phyloP scores from a whole-genome alignment of 2,888 invertebrate species.

The Pterostichus madidus region DNA sequence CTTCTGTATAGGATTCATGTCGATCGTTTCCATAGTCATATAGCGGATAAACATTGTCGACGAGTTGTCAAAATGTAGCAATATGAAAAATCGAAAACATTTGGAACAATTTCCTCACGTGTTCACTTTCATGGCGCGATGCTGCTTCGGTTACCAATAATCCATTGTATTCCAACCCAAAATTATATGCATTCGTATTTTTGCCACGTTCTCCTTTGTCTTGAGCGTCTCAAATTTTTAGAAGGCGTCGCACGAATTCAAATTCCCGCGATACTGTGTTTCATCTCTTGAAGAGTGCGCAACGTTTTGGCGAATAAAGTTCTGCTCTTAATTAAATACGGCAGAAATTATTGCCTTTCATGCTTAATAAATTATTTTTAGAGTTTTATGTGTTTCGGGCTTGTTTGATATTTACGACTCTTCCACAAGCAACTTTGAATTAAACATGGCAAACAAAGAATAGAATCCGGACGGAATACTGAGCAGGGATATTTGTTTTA shows the following conservation, averaged over 20 bases:
- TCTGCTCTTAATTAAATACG: slow-evolving; percentile 54
- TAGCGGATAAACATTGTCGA: neutral
- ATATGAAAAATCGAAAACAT: slow-evolving; percentile 48
- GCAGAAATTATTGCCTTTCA: slow-evolving; percentile 55
- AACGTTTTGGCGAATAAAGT: slow-evolving; percentile 34
- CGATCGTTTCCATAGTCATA: neutral
- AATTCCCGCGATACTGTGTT: slow-evolving; percentile 32
- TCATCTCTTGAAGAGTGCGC: slow-evolving; percentile 8
- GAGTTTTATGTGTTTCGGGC: slow-evolving; percentile 50
- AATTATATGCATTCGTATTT: slow-evolving; percentile 48
- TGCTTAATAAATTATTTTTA: slow-evolving; percentile 60
- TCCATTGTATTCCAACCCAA: slow-evolving; percentile 16
- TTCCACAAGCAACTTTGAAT: slow-evolving; percentile 29
- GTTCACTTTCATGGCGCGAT: neutral
- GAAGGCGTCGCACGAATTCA: slow-evolving; percentile 7
- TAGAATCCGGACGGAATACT: neutral
- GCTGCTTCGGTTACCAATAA: slow-evolving; percentile 21
- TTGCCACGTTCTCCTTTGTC: slow-evolving; percentile 25
- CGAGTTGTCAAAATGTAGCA: slow-evolving; percentile 7
- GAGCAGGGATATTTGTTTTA: slow-evolving; percentile 44
- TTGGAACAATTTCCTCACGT: slow-evolving; percentile 35
- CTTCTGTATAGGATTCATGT: neutral
- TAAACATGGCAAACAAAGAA: slow-evolving; percentile 42
- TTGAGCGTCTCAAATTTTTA: neutral
- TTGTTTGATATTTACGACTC: slow-evolving; percentile 51